These are phyloP conservation scores for Brachypodius melanocephalos DNA, from an alignment of 2,113 vertebrate species.

Conservation along the genomic window DNA sequence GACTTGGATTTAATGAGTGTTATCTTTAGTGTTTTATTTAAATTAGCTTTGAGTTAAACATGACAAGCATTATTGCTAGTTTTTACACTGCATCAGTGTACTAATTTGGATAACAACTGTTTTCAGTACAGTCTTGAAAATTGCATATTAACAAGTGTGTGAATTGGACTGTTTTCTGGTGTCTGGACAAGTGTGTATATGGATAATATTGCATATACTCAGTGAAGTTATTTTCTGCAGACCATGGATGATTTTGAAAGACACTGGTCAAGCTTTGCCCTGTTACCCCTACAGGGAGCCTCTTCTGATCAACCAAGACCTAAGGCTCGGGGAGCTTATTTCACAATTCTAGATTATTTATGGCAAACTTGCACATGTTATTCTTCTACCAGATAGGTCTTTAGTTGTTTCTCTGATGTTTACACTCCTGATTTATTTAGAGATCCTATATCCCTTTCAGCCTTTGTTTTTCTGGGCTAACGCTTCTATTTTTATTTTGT, in stretches of 20 bases:
- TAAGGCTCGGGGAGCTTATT: background rate
- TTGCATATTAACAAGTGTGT: background rate
- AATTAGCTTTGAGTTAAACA: background rate
- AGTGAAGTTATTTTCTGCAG: background rate
- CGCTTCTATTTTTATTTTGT: slow-evolving; percentile 40
- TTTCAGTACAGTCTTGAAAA: background rate
- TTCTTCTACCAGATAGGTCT: background rate
- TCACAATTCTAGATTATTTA: background rate
- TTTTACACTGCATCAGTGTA: background rate
- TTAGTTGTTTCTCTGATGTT: slow-evolving; percentile 11
- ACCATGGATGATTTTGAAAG: background rate
- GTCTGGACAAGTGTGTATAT: background rate
- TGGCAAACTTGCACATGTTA: background rate
- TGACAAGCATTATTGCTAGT: background rate
- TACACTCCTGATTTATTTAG: slow-evolving; percentile 36
- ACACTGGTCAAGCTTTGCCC: background rate
- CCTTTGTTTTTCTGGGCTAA: slow-evolving; percentile 62
- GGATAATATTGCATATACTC: background rate
- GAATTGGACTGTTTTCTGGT: background rate
- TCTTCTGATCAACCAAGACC: background rate
- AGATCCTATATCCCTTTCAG: background rate
- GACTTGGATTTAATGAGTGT: background rate
- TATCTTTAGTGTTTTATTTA: background rate
- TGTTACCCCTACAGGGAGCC: background rate
- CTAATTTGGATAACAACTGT: background rate